phyloP scores from a whole-genome alignment of 1,140 invertebrate species.

The Bilobella aurantiaca region DNA sequence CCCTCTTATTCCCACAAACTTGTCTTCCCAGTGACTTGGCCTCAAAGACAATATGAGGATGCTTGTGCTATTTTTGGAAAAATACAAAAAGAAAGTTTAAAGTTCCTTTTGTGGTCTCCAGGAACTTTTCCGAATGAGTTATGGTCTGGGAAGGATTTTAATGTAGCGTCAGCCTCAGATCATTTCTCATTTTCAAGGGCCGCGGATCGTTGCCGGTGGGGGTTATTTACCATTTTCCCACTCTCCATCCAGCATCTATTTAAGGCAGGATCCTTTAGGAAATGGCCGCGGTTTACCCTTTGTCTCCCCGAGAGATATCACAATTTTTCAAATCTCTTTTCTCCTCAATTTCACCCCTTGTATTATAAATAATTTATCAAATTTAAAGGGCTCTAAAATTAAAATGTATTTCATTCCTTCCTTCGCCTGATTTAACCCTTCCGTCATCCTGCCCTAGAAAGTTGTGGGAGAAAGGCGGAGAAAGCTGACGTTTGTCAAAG shows the following conservation, averaged over 20 bases:
- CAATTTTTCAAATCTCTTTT: neutral
- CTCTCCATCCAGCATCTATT: too few relatives aligned
- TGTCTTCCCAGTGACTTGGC: slow-evolving; percentile 74
- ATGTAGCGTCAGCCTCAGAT: slow-evolving; percentile 1
- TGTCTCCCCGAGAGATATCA: too few relatives aligned
- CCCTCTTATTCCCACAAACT: slow-evolving; percentile 71
- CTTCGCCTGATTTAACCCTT: neutral
- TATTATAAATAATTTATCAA: slow-evolving; percentile 8
- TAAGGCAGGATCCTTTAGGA: too few relatives aligned
- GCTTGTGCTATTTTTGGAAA: slow-evolving; percentile 58
- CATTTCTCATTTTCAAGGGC: neutral
- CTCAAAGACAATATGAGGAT: slow-evolving; percentile 92
- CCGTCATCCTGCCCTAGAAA: neutral
- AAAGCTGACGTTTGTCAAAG: neutral
- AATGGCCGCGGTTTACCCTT: too few relatives aligned
- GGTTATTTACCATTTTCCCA: too few relatives aligned
- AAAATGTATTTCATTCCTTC: neutral
- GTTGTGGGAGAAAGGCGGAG: neutral
- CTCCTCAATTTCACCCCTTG: slow-evolving; percentile 4
- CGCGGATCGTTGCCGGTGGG: neutral
- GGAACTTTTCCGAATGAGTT: neutral
- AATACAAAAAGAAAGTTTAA: neutral
- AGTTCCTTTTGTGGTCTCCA: neutral
- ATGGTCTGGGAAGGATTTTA: neutral
- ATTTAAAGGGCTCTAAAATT: neutral